A percentile compares a stretch with the other conserved stretches of the same genome.
Conservation (phyloP, 2,797 vertebrate genomes). For the Poeciliopsis turneri region DNA sequence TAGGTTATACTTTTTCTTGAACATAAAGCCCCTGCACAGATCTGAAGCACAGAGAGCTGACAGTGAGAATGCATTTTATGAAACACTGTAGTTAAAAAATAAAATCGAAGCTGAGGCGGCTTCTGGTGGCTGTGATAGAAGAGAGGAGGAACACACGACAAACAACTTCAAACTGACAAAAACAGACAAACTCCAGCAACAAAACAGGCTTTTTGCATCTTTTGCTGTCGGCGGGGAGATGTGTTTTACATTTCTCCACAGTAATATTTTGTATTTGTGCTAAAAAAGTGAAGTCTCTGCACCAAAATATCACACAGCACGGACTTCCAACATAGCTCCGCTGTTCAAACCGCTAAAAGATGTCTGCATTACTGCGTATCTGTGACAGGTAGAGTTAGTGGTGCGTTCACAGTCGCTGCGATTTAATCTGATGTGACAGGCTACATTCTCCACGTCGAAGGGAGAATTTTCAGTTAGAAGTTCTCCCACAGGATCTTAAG, state of each 20-base stretch:
- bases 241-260: slow-evolving; percentile 7
- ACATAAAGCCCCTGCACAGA: slow-evolving; percentile 29
- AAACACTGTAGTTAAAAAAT: slow-evolving; percentile 27
- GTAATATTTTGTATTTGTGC: slow-evolving; percentile 9
- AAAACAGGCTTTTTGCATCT: slow-evolving; percentile 1
- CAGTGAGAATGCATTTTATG: slow-evolving; percentile 14
- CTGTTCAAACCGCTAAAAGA: slow-evolving; percentile 14
- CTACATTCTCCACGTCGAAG: slow-evolving; percentile 23
- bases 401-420: slow-evolving; percentile 23
- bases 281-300: not conserved
- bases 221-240: slow-evolving; percentile 9
- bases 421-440: slow-evolving; percentile 51
- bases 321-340: not conserved
- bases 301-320: not conserved
- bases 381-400: slow-evolving; percentile 42
- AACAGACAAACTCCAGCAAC: slow-evolving; percentile 5
- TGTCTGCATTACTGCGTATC: slow-evolving; percentile 18
- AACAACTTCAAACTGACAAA: slow-evolving; percentile 25
- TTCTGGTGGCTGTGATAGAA: slow-evolving; percentile 26
- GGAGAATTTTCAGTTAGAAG: slow-evolving; percentile 21
- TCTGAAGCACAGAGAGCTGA: slow-evolving; percentile 12
- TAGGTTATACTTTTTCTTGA: slow-evolving; percentile 14
- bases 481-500: not conserved
- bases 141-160: slow-evolving; percentile 23
- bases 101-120: slow-evolving; percentile 36